Base-by-base conservation (phyloP, 2,888 invertebrate genomes). In the Drosophila longiperda region DNA sequence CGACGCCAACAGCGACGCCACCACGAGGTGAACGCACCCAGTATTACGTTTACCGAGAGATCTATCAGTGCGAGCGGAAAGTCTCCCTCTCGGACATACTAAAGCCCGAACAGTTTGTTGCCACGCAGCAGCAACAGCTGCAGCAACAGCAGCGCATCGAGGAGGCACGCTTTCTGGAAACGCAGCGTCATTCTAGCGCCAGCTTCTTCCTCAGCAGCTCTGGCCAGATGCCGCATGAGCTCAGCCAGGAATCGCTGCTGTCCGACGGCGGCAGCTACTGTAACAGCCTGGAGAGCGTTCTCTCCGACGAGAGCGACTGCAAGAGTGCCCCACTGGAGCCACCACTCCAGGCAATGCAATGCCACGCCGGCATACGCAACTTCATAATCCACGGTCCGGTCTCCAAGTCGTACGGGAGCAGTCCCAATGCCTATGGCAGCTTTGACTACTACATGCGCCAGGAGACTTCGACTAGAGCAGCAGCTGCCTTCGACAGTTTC, bases 221-320 rank as follows among this genome's bases (percentile, higher is more conserved):
- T 0, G 86, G 86, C 3, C 96, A 95, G 65, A 78, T 91, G 82
- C 90, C 91, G 0, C 90, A 91, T 48, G 85, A 80, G 94, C 95
- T 77, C 94, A 97, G 97, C 73, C 96, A 97, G 87, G 97, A 97
- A 83, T 97, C 97, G 29, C 94, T 97, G 40, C 90, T 97, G 8
- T 96, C 96, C 0, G 96, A 96, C 75, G 93, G 95, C 57, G 95
- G 95, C 48, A 94, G 95, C 70, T 96, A 96, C 87, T 96, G 96
- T 87, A 96, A 96, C 86, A 97, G 97, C 66, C 94, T 97, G 86
- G 97, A 97, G 90, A 97, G 97, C 85, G 95, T 97, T 7, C 91
- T 97, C 0, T 97, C 97, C 0, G 97, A 97, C 91, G 97, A 97
- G 76, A 96, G 96, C 0, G 96, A 96, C 82, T 96, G 96, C 8